Evolutionary conservation across 1,140 invertebrate genomes (phyloP), one percentile per base, ranked within the genome.

Genomic region (Formica selysi): DNA sequence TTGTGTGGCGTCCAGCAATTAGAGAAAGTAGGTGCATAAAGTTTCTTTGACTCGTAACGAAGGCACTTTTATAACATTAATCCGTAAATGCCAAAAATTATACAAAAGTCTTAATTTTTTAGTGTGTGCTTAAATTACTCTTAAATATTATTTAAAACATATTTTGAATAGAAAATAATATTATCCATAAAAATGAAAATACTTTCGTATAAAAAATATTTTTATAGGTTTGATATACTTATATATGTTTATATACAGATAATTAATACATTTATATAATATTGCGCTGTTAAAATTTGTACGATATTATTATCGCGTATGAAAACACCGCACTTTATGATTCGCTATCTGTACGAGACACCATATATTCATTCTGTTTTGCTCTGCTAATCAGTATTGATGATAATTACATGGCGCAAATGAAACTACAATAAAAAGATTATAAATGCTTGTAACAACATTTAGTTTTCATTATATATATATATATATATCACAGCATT

Each of bases 1-100:
- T 89, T 85, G 85, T 85, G 85, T 65, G 85, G 74, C 67, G 81
- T 87, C 67, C 83, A 85, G 87, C 89, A 90, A 91, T 91, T 90
- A 90, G 85, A 89, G 87, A 90, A 87, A 91, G 89, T 91, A 90
- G 90, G 89, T 85, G 85, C 89, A 78, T 85, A 89, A 90, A 90
- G 85, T 91, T 90, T 85, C 89, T 91, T 90, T 87, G 80, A 83
- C 51, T 70, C 36, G 80, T 81, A 85, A 87, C 67, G 29, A 70
- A 38, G 48, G 68, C 64, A 78, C 78, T 81, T 90, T 87, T 76
- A 87, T 78, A 80, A 79, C 70, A 10, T 64, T 79, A 76, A 80
- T 62, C 26, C n/a, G 36, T 65, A 85, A 89, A 59, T 79, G 68
- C 54, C 22, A 38, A 76, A 70, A 48, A 59, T 80, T 87, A 65